phyloP scores from a whole-genome alignment of 2,797 vertebrate species.

The Apogon talboti region DNA sequence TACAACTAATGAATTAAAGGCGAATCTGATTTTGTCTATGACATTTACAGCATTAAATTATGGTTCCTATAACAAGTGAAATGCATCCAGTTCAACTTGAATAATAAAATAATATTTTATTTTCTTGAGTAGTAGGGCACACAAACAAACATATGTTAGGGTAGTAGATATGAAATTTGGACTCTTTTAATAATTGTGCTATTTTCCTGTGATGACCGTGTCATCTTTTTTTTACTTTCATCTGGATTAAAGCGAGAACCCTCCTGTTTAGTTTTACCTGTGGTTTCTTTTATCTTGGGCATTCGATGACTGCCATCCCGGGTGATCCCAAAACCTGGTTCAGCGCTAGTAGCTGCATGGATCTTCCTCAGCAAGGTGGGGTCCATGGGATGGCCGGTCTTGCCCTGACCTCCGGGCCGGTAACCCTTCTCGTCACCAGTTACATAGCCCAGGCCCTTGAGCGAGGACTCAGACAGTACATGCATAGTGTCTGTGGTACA shows the following conservation, averaged over 20 bases:
- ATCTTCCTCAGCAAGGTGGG: conserved; percentile 89
- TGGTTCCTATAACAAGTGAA: no score
- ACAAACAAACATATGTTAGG: no score
- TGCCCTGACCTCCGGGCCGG: conserved; percentile 83
- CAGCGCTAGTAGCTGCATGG: conserved; percentile 89
- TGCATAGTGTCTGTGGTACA: conserved; percentile 89
- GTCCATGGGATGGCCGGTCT: conserved; percentile 86
- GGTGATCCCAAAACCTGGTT: conserved; percentile 87
- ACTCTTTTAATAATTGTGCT: no score
- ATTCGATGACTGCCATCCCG: conserved; percentile 92
- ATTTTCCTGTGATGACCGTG: no score
- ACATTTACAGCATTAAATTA: no score
- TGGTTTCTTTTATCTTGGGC: conserved; percentile 99
- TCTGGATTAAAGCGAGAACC: conserved; percentile 27
- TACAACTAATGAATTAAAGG: no score
- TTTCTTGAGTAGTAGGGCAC: no score
- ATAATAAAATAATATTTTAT: no score
- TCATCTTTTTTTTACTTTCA: no score
- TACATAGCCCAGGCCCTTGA: conserved; percentile 87
- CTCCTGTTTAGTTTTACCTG: conserved; percentile 92
- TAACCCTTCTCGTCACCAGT: conserved; percentile 88
- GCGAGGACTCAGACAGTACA: conserved; percentile 86
- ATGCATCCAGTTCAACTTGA: no score
- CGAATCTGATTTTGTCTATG: no score
- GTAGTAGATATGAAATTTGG: no score